Percentiles rank a stretch among this genome's conserved stretches.
Conservation (phyloP, 1,140 invertebrate genomes). For the Musca domestica region DNA sequence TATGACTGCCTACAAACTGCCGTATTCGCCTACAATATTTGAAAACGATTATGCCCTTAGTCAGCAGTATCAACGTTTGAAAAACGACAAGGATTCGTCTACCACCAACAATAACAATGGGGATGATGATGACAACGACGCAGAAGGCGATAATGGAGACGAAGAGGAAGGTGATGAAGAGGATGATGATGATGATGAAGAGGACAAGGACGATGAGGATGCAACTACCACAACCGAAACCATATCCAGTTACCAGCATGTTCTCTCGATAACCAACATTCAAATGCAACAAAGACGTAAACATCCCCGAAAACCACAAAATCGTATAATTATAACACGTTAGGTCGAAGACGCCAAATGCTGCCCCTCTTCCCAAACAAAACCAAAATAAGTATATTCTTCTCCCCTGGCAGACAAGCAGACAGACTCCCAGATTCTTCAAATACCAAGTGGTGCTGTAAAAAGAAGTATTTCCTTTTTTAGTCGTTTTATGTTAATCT, state of each 20-base stretch:
- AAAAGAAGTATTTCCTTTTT: constrained; percentile 20
- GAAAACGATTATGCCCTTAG: constrained; percentile 42
- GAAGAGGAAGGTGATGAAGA: constrained; percentile 34
- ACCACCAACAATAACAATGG: background rate
- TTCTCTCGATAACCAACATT: constrained; percentile 46
- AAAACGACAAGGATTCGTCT: background rate
- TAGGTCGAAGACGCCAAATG: background rate
- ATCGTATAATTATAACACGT: constrained; percentile 25
- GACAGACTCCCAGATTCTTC: background rate
- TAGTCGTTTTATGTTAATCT: background rate
- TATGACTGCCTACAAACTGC: constrained; percentile 44
- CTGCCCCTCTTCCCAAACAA: background rate
- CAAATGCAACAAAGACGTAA: constrained; percentile 49
- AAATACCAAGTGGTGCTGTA: constrained; percentile 13
- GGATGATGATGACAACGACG: constrained; percentile 25
- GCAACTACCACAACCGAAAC: constrained; percentile 37
- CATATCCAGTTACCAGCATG: constrained; percentile 45
- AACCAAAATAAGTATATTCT: background rate
- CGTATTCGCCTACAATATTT: constrained; percentile 47
- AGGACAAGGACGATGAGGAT: constrained; percentile 21
- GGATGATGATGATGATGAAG: constrained; percentile 36
- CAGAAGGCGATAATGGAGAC: constrained; percentile 21
- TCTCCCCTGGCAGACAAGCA: too few relatives aligned
- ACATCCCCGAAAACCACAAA: constrained; percentile 47
- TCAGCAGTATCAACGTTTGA: constrained; percentile 26